Percentiles rank a stretch among this genome's conserved stretches.
Conservation (phyloP, 2,797 vertebrate species). For the Hozukius guyotensis region DNA sequence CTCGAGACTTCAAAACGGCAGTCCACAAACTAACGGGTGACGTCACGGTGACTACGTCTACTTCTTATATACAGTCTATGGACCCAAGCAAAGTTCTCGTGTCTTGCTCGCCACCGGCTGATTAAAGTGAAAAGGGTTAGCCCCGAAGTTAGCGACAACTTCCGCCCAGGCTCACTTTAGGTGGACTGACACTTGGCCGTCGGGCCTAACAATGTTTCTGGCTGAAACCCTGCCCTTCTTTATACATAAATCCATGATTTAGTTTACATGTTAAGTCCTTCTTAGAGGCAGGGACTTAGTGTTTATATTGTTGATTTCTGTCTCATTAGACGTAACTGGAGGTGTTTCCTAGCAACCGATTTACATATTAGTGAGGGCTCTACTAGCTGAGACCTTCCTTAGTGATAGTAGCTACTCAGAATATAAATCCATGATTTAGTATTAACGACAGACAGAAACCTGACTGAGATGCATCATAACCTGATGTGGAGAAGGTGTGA, state of each 20-base stretch:
- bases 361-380: background rate
- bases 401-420: too few species aligned
- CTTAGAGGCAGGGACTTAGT: background rate
- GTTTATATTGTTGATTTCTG: background rate
- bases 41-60: too few species aligned
- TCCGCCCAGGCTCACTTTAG: too few species aligned
- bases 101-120: too few species aligned
- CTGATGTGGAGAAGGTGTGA: background rate
- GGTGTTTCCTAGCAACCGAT: background rate
- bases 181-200: too few species aligned
- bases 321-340: background rate
- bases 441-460: background rate
- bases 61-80: too few species aligned
- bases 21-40: too few species aligned
- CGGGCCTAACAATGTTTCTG: too few species aligned
- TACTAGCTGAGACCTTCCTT: background rate
- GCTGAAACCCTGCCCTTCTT: background rate
- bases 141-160: too few species aligned
- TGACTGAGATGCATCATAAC: background rate
- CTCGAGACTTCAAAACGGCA: too few species aligned
- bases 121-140: too few species aligned
- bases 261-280: background rate
- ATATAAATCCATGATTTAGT: background rate
- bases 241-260: background rate
- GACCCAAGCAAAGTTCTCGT: too few species aligned